Conservation (phyloP, 2,797 vertebrate genomes). For the Scomberomorus guttatus region DNA sequence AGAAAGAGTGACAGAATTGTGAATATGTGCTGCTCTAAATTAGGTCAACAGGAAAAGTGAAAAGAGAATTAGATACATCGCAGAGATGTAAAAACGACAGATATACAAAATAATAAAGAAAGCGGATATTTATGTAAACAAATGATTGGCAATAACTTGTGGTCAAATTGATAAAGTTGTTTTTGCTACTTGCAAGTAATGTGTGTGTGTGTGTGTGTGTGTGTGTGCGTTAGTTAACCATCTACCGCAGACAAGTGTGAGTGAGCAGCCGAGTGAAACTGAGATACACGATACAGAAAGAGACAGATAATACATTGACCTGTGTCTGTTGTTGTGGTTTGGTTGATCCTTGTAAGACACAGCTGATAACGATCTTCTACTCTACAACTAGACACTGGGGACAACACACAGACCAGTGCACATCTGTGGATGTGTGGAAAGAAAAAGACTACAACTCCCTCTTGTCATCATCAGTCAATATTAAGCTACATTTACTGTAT, state of each 20-base stretch:
- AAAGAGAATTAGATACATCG: constrained; percentile 25
- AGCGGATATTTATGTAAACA: constrained; percentile 21
- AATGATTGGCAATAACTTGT: constrained; percentile 16
- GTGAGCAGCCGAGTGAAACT: constrained; percentile 22
- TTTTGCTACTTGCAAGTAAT: constrained; percentile 24
- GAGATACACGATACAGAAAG: constrained; percentile 40
- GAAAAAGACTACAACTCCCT: constrained; percentile 50
- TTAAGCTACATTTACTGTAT: constrained; percentile 38
- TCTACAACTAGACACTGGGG: constrained; percentile 58
- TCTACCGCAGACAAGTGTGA: neutral
- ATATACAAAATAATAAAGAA: constrained; percentile 12
- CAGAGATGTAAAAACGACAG: constrained; percentile 28
- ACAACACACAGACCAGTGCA: constrained; percentile 16
- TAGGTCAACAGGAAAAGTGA: constrained; percentile 23
- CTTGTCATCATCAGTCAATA: constrained; percentile 64
- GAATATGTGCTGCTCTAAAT: constrained; percentile 39
- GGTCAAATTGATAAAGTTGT: constrained; percentile 41
- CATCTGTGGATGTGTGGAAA: constrained; percentile 14
- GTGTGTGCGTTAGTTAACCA: constrained; percentile 4
- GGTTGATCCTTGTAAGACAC: constrained; percentile 66
- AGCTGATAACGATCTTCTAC: constrained; percentile 69
- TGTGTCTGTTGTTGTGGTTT: constrained; percentile 60
- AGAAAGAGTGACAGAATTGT: constrained; percentile 30
- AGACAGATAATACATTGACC: constrained; percentile 69
- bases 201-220: constrained; percentile 1